Evolutionary conservation across 2,888 invertebrate genomes (phyloP), one percentile per base, ranked within the genome.

Genomic region (Machimus atricapillus): DNA sequence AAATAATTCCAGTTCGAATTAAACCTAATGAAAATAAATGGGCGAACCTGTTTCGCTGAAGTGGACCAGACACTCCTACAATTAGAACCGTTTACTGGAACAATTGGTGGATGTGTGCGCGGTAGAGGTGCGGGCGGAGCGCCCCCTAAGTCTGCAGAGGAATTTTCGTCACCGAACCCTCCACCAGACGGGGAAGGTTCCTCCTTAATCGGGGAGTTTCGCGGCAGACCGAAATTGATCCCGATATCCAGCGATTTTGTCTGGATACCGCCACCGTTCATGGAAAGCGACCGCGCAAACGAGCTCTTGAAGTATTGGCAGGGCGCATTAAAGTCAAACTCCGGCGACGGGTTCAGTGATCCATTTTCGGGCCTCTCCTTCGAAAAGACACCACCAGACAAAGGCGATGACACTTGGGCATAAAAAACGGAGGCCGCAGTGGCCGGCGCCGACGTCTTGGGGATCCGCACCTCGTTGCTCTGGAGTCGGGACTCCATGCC

Each of bases 271-370:
- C 66, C 87, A 52, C 90, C 90, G 87, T 90, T 93, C 86, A 91
- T 91, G 87, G 93, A 93, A 90, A 94, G 92, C 73, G 94, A 93
- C 87, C 93, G 93, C 77, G 94, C 94, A 90, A 93, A 94, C 88
- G 93, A 93, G 90, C 94, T 94, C 91, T 94, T 94, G 90, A 94
- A 94, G 89, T 92, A 93, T 88, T 93, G 93, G 56, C 92, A 93
- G 83, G 93, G 91, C 89, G 91, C 89, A 89, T 90, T 91, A 88
- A 92, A 92, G 90, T 92, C 92, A 89, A 92, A 92, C 87, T 92
- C 92, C 14, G 91, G 91, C 19, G 66, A 66, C 87, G 82, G 43
- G 52, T 40, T 58, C n/a, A 31, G 52, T 9, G 56, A 19, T n/a
- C 85, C 74, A 27, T 78, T 86, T 40, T 77, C 78, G 27, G 9